These are phyloP conservation scores for Drosophila melanosoma DNA, from an alignment of 2,888 invertebrate genomes.

Conservation along the genomic window DNA sequence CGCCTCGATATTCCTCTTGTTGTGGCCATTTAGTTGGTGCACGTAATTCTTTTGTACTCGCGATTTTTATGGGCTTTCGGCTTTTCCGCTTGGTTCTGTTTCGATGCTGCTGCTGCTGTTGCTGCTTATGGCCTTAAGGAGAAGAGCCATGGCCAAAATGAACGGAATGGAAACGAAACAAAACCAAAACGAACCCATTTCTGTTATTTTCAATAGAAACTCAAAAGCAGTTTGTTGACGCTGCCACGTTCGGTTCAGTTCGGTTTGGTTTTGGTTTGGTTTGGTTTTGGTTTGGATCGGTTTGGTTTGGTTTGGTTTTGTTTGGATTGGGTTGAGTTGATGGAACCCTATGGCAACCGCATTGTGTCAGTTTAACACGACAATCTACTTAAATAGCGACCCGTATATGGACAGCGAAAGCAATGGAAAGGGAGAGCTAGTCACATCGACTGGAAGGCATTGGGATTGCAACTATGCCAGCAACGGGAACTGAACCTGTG, in stretches of 20 bases:
- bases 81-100: conserved; percentile 77
- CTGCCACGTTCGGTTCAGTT: conserved; percentile 2
- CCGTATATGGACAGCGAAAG: conserved; percentile 41
- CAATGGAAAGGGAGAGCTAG: background rate
- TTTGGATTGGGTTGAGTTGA: conserved; percentile 1
- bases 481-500: conserved; percentile 1
- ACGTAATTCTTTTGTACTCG: conserved; percentile 58
- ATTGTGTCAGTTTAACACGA: conserved; percentile 68
- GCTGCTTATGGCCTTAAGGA: conserved; percentile 57
- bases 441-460: background rate
- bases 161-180: conserved; percentile 34
- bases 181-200: conserved; percentile 47
- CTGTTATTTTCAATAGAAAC: conserved; percentile 70
- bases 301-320: background rate
- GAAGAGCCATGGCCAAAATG: conserved; percentile 44
- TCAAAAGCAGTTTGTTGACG: conserved; percentile 45
- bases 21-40: conserved; percentile 70
- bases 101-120: conserved; percentile 42
- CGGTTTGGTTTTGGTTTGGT: too few relatives aligned
- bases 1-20: conserved; percentile 34
- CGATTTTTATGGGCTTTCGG: conserved; percentile 75
- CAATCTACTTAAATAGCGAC: conserved; percentile 68
- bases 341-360: conserved; percentile 40
- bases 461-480: conserved; percentile 4
- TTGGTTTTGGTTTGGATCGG: background rate